These are phyloP conservation scores for Heliconius cydno DNA, from an alignment of 2,888 invertebrate species.

Conservation along the genomic window DNA sequence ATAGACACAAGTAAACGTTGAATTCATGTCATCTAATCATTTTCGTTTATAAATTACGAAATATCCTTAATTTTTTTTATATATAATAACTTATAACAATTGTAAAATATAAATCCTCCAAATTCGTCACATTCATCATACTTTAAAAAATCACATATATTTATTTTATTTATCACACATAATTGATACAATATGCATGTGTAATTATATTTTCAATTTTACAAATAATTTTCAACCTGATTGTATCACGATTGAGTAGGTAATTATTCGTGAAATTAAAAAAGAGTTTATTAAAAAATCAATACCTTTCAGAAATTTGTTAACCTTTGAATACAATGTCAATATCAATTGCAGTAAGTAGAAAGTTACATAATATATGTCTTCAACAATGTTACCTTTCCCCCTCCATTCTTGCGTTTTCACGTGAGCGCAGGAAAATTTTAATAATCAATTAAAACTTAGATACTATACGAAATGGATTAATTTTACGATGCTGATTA, in stretches of 20 bases:
- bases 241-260: slow-evolving; percentile 6
- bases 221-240: background rate
- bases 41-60: background rate
- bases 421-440: background rate
- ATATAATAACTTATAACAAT: background rate
- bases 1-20: background rate
- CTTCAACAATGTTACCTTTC: background rate
- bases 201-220: background rate
- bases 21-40: background rate
- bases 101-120: background rate
- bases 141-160: too few relatives aligned
- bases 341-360: slow-evolving; percentile 58
- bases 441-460: too few relatives aligned
- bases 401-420: background rate
- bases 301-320: slow-evolving; percentile 5
- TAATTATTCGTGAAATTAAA: slow-evolving; percentile 7
- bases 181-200: background rate
- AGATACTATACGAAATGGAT: background rate
- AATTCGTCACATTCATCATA: too few relatives aligned
- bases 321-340: slow-evolving; percentile 51
- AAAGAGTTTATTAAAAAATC: slow-evolving; percentile 10
- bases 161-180: background rate
- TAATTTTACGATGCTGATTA: background rate
- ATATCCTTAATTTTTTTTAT: background rate
- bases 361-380: background rate